phyloP scores from a whole-genome alignment of 1,140 invertebrate species.

The Littorina saxatilis region DNA sequence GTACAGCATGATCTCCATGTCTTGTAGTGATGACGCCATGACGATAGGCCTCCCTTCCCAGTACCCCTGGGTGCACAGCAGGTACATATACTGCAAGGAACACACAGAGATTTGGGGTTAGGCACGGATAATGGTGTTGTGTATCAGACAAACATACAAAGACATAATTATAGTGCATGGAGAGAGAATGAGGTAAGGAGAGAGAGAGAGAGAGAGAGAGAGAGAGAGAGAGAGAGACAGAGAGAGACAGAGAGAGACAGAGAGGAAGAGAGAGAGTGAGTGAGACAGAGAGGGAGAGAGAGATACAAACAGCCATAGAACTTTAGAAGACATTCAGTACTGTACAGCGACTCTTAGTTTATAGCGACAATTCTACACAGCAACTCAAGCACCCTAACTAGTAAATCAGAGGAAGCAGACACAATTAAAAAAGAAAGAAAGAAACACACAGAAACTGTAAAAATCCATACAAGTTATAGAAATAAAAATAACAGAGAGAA shows the following conservation, averaged over 20 bases:
- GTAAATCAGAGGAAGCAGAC: too few relatives aligned
- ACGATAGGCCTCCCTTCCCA: too few relatives aligned
- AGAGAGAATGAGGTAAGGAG: background rate
- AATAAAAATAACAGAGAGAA: too few relatives aligned
- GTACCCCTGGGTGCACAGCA: background rate
- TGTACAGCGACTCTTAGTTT: too few relatives aligned
- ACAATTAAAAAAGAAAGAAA: too few relatives aligned
- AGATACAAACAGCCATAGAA: background rate
- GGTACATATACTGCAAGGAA: background rate
- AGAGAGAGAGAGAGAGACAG: background rate
- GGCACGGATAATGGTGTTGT: too few relatives aligned
- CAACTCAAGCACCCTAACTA: too few relatives aligned
- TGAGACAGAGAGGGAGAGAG: background rate
- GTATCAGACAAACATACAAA: background rate
- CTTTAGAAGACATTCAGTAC: too few relatives aligned
- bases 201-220: background rate
- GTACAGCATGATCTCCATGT: conserved; percentile 51
- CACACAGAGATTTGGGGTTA: background rate
- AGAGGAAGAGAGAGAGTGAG: background rate
- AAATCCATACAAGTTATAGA: too few relatives aligned
- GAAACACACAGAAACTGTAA: too few relatives aligned
- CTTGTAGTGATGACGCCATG: conserved; percentile 36
- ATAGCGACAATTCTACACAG: too few relatives aligned
- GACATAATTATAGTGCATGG: background rate
- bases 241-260: background rate